Conservation (phyloP, 2,113 vertebrate species). For the Chloebia gouldiae region DNA sequence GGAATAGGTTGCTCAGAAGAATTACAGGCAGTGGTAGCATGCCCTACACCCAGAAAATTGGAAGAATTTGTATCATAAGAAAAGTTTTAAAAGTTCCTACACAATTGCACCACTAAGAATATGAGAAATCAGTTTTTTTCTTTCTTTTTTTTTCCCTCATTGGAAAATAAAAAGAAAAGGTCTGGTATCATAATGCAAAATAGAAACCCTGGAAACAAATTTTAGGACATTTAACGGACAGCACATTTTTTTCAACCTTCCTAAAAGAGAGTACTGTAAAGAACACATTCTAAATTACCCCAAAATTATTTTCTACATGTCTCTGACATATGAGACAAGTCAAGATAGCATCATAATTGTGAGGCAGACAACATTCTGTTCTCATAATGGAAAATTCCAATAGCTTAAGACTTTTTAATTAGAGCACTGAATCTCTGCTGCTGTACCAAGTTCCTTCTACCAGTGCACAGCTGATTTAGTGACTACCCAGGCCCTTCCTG, state of each 20-base stretch:
- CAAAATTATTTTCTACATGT: not conserved
- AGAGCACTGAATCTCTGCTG: not conserved
- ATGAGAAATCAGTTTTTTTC: not conserved
- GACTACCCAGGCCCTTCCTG: not conserved
- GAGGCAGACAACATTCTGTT: not conserved
- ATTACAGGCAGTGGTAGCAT: not conserved
- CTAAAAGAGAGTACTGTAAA: not conserved
- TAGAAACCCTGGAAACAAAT: not conserved
- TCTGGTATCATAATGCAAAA: not conserved
- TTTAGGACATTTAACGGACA: not conserved
- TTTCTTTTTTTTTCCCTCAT: not conserved
- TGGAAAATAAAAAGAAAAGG: not conserved
- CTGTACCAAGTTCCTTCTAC: not conserved
- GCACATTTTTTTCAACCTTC: not conserved
- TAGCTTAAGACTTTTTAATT: not conserved
- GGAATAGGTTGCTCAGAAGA: not conserved
- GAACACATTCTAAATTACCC: not conserved
- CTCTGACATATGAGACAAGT: not conserved
- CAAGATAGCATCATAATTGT: not conserved
- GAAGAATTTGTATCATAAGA: not conserved
- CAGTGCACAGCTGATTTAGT: not conserved
- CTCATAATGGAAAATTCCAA: not conserved
- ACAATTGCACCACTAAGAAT: not conserved
- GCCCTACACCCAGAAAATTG: not conserved
- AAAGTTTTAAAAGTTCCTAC: not conserved